Base-by-base conservation (phyloP, 1,140 invertebrate species). In the Pseudomyrmex dendroicus region DNA sequence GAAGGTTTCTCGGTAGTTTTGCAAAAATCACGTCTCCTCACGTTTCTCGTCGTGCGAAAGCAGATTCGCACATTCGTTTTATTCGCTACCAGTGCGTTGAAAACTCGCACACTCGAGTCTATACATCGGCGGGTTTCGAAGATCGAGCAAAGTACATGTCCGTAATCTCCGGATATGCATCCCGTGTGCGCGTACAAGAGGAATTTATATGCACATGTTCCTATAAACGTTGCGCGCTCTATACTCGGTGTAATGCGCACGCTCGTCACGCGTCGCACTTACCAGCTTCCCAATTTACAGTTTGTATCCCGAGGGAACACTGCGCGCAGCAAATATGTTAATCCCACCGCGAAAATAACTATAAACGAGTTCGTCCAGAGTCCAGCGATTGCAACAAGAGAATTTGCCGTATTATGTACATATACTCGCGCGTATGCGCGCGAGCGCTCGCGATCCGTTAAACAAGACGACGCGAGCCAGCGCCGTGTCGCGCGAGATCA, bases 241-340 rank as follows among this genome's bases (percentile, higher is more conserved):
- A 80, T 64, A 61, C 52, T 59, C 56, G 67, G 35, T 17, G 5
- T 35, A 35, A 35, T 35, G 13, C 54, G n/a, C 12, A 46, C 50
- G 54, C 56, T 50, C 80, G 70, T 64, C 64, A 83, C 50, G 54
- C 83, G 56, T 54, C 25, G 57, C 68, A 20, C 56, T 82, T 73
- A 63, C 15, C 46, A 59, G 77, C 73, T 76, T 82, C 85, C 86
- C 87, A 91, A 90, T 90, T 86, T 90, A 89, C 87, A 85, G 84
- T 90, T 89, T 56, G 73, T 89, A 89, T 72, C 88, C 86, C 61
- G 74, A 62, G 89, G 90, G 86, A 62, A 0, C 5, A 35, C 35
- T 84, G 87, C 66, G 73, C 22, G 62, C 61, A 70, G 83, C 78
- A 84, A 91, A 91, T 92, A 92, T 92, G 89, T 92, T 92, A 92